Base-by-base conservation (phyloP, 2,797 vertebrate species). In the Mycteria americana region DNA sequence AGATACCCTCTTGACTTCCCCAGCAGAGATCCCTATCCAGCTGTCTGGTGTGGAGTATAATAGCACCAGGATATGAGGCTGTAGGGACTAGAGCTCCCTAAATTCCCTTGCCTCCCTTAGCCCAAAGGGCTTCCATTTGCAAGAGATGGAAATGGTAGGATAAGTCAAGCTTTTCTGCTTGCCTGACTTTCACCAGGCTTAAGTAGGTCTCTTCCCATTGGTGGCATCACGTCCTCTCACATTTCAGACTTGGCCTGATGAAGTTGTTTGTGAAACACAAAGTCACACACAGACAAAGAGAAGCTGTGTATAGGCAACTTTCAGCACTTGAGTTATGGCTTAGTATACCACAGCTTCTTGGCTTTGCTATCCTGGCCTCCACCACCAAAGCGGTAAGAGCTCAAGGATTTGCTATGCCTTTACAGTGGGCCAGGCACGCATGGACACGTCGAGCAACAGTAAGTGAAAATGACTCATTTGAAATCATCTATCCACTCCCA, bases 381-480 rank as follows among this genome's bases (percentile, higher is more conserved):
- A 33, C 4, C 18, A 19, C 22, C 6, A 25, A 51, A 15, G 37
- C 6, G 30, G 37, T 22, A 31, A 64, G 31, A 65, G 15, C 45
- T 72, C 30, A 33, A 59, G 45, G 39, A 28, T 72, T 77, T 65
- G 24, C 6, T 69, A 3, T n/a, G 63, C 10, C 7, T 6, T 37
- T 51, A 11, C 12, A 10, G 21, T 2, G 7, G 10, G 7, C 7
- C 62, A 41, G 14, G 33, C 24, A 18, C 10, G 11, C 15, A 15
- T 7, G 15, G 3, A 22, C n/a, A 25, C 0, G 1, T 25, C 31
- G 18, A 79, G 39, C 4, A 57, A 13, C 1, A 46, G 8, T 41
- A 10, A 63, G 31, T 30, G 39, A 59, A 70, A 89, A 65, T 6
- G 65, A 7, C 39, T 70, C 30, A 7, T 65, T 62, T 85, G 19